Evolutionary conservation across 2,113 vertebrate genomes (phyloP), one percentile per base, ranked within the genome.

Genomic region (Pantherophis guttatus): DNA sequence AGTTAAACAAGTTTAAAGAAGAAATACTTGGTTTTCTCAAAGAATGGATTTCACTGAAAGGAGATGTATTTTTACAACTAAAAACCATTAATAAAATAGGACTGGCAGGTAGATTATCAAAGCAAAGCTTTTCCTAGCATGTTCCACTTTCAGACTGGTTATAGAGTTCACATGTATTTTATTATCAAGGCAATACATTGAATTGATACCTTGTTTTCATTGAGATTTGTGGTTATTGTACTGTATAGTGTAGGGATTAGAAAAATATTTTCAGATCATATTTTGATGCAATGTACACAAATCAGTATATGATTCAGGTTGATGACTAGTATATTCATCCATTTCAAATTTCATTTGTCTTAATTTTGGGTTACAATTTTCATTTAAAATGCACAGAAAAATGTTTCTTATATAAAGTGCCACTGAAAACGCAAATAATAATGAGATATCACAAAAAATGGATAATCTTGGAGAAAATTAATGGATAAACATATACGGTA

Each of bases 1-100:
- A 98, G 21, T 94, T 98, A n/a, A 95, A 94, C n/a, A 96, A 94
- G 5, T 92, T 98, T 94, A 98, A 95, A 96, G 97, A 97, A 94
- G 97, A 98, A 92, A 96, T 98, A 57, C 92, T 94, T 96, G 97
- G 96, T 91, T 96, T 98, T 91, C 94, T 97, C 53, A 95, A 96
- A 94, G 96, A 93, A 93, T 99, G 98, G 98, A 97, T 95, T 95
- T 94, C 93, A 89, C 91, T 98, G 89, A 98, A 97, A 93, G 97
- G 95, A 91, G 97, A 98, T 50, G 94, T 97, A 95, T 97, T 94
- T 88, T 96, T 96, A 0, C 98, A 98, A 57, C 96, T 98, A 93
- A 97, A 97, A 96, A 93, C 93, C 0, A 91, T 97, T 59, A 97
- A 95, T 95, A 96, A 97, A 93, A 95, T 96, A 88, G 96, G 96